These are phyloP conservation scores for Iguana delicatissima DNA, from an alignment of 2,797 vertebrate species.

Conservation along the genomic window DNA sequence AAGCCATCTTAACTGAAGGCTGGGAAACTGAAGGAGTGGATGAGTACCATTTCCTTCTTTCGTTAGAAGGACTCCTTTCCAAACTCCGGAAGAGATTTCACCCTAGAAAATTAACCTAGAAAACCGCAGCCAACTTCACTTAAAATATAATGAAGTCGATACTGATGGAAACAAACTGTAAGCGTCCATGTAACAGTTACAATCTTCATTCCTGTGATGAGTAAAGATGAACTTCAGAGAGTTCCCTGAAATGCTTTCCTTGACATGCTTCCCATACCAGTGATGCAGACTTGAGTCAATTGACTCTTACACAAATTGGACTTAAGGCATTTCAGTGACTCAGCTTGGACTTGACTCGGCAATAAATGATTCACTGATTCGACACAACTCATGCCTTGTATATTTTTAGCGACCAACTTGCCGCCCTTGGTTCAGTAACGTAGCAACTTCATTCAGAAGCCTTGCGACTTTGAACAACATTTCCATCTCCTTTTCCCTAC, in stretches of 20 bases:
- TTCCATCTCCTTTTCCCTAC: too few relatives aligned
- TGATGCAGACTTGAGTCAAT: too few relatives aligned
- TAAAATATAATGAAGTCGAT: not conserved
- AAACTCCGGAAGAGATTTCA: fast-evolving
- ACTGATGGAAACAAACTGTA: not conserved
- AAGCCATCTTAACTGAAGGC: slow-evolving; percentile 2
- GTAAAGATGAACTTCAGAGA: not conserved
- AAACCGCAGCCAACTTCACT: not conserved
- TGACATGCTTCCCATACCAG: not conserved
- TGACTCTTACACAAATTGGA: too few relatives aligned
- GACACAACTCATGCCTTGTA: too few relatives aligned
- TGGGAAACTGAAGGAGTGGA: not conserved
- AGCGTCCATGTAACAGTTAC: not conserved
- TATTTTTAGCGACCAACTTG: too few relatives aligned
- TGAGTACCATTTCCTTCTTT: not conserved
- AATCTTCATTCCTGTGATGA: not conserved
- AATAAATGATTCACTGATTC: too few relatives aligned
- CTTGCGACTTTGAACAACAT: too few relatives aligned
- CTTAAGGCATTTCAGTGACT: too few relatives aligned
- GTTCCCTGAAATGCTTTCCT: not conserved
- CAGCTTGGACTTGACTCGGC: too few relatives aligned
- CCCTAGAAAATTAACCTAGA: not conserved
- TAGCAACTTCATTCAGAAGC: too few relatives aligned
- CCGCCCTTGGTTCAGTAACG: too few relatives aligned
- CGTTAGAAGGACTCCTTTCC: not conserved